Conservation (phyloP, 2,113 vertebrate genomes). For the Phylloscopus trochiloides region DNA sequence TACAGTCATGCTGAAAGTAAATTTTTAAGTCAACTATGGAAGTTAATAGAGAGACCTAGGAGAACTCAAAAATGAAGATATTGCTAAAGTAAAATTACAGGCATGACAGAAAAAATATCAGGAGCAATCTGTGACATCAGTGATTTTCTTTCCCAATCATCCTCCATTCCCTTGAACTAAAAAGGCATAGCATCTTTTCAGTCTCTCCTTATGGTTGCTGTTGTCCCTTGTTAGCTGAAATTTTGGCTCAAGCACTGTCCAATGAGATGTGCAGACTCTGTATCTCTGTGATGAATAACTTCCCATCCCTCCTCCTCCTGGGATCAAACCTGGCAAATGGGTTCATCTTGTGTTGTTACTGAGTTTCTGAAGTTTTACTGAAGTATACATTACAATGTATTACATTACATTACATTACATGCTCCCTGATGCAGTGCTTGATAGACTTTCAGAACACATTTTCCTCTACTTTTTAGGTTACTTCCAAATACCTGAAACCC, state of each 20-base stretch:
- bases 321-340: not conserved
- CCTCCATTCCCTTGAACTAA: not conserved
- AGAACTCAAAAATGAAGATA: not conserved
- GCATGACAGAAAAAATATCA: not conserved
- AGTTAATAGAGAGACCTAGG: not conserved
- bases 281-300: not conserved
- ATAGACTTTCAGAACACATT: not conserved
- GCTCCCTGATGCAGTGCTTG: fast-evolving
- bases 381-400: not conserved
- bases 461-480: not conserved
- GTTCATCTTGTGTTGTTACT: not conserved
- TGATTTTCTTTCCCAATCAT: not conserved
- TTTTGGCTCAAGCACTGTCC: not conserved
- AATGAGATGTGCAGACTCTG: not conserved
- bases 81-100: not conserved
- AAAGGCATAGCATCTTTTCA: not conserved
- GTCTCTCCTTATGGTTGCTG: not conserved
- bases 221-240: not conserved
- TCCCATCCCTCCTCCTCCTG: not conserved
- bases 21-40: not conserved
- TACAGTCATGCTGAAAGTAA: not conserved
- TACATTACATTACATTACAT: no score
- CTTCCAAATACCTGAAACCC: not conserved
- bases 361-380: not conserved
- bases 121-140: not conserved